Evolutionary conservation across 1,140 invertebrate species (phyloP), one percentile per base, ranked within the genome.

Genomic region (Panulirus ornatus): DNA sequence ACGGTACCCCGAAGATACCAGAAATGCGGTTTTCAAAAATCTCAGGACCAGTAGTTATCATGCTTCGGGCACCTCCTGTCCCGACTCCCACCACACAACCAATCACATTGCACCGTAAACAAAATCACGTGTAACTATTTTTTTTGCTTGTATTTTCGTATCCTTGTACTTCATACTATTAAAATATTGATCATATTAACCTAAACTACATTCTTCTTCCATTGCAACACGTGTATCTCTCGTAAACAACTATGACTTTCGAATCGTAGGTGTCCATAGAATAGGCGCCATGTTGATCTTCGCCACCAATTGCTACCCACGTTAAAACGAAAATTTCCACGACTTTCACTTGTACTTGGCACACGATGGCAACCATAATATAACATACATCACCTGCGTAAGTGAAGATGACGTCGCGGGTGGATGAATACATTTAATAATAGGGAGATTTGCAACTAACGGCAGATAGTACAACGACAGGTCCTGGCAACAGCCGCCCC

Each of bases 41-140:
- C 44, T 14, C 19, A 75, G 11, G 40, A 40, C 1, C 8, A 2
- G 6, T n/a, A 16, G 9, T 75, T 75, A 1, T 75, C 73, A 16
- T 75, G 40, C 73, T n/a, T 16, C 40, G 3, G 40, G 38, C 75
- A 44, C 11, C 9, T 6, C 8, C 3, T 27, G 58, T 19, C 40
- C 14, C 38, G 40, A 44, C 75, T 38, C 27, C 75, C 8, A 1
- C 11, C 6, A 11, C 6, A 11, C 44, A 78, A n/a, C 75, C 75
- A 78, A 78, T 78, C 75, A 78, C 38, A 11, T 22, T 11, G 5
- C 75, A 47, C 75, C 44, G 75, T 78, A 78, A 78, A 78, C 75
- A 78, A 44, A 44, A 78, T 78, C 75, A 78, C 75, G 75, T 78
- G 75, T 44, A 78, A 78, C 9, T 11, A 44, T 34, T 78, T 44